Evolutionary conservation across 2,113 vertebrate genomes (phyloP).

Genomic region (Cygnus buccinator): DNA sequence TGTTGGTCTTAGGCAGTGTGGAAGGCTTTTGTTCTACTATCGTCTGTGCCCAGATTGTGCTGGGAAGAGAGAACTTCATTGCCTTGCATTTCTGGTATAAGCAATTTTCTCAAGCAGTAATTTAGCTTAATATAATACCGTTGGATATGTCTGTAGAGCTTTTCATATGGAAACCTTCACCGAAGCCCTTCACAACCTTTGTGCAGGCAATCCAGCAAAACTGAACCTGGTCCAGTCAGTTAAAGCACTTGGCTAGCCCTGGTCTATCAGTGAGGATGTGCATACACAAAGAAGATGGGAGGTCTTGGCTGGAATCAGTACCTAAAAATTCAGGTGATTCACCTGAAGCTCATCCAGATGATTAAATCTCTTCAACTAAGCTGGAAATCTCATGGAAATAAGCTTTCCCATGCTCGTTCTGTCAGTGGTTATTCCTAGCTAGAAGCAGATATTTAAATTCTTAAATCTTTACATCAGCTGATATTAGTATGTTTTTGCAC

Average conservation of each 20-base stretch:
- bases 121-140: neutral
- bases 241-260: slow-evolving; percentile 15
- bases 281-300: neutral
- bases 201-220: neutral
- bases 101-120: slow-evolving; percentile 7
- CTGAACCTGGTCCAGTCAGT: slow-evolving; percentile 9
- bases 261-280: neutral
- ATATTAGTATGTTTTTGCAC: neutral
- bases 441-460: slow-evolving; percentile 8
- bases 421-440: neutral
- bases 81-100: neutral
- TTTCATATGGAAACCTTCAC: neutral
- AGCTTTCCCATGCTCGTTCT: neutral
- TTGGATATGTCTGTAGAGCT: neutral
- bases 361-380: slow-evolving; percentile 27
- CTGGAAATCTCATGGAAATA: slow-evolving; percentile 31
- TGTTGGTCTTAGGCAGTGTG: accelerated
- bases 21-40: slow-evolving; percentile 4
- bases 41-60: neutral
- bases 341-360: neutral
- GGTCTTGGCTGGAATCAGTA: neutral
- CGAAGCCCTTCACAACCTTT: neutral
- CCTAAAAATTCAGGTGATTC: slow-evolving; percentile 57
- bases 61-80: neutral
- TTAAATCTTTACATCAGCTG: neutral